Base-by-base conservation (phyloP, 1,140 invertebrate species). In the Sipha flava region DNA sequence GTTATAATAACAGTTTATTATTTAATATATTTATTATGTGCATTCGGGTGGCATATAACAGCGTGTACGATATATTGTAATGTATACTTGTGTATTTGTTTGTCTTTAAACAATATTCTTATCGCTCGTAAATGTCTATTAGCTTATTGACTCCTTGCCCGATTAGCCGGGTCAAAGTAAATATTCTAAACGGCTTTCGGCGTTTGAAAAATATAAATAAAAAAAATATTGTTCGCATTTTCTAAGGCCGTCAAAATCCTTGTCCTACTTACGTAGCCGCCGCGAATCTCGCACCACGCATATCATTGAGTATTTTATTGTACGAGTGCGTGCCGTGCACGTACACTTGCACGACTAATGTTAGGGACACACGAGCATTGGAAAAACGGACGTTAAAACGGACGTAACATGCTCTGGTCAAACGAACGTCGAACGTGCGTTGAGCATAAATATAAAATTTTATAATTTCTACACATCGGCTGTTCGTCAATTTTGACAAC, bases 241-340 rank as follows among this genome's bases (percentile, higher is more conserved):
- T 34, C 23, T 31, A 23, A 54, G 49, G 49, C 10, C n/a, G 21
- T 37, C 14, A 14, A 52, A 37, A 75, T 75, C 49, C 49, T 75
- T 75, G 72, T 75, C 47, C 72, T 54, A 75, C 29, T 52, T 75
- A 31, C n/a, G n/a, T n/a, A n/a, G n/a, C n/a, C n/a, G n/a, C n/a
- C n/a, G n/a, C n/a, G n/a, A n/a, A n/a, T n/a, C n/a, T n/a, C n/a
- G n/a, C n/a, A n/a, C n/a, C n/a, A n/a, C n/a, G n/a, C n/a, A n/a
- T n/a, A n/a, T n/a, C n/a, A n/a, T n/a, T n/a, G n/a, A n/a, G n/a
- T n/a, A n/a, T n/a, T n/a, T n/a, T 40, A 40, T 40, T 40, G 37
- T 40, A 10, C 10, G 37, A 6, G 37, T 40, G 37, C 10, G 37
- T 40, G 37, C n/a, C n/a, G n/a, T n/a, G n/a, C n/a, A n/a, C n/a